Percentiles rank a stretch among this genome's conserved stretches.
These are phyloP conservation scores for Paragorgia papillata DNA, from an alignment of 92 coral and sea anemone species.

Conservation along the genomic window DNA sequence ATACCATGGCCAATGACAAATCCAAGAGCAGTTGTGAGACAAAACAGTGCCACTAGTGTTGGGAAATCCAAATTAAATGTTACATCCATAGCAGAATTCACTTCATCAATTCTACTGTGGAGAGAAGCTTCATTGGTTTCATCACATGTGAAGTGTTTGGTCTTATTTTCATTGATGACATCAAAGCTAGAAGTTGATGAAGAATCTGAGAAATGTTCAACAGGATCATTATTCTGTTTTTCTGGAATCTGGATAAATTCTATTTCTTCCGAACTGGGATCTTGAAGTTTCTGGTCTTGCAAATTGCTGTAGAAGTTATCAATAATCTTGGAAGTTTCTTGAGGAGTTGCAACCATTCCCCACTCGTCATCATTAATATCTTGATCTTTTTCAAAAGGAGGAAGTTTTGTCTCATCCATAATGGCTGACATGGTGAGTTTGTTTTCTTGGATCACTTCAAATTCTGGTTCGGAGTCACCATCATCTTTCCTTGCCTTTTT, in stretches of 20 bases:
- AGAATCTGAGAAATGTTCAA: conserved; percentile 1
- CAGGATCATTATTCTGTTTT: not conserved
- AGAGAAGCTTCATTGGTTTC: not conserved
- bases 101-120: not conserved
- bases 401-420: conserved; percentile 4
- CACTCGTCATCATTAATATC: not conserved
- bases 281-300: conserved; percentile 16
- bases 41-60: conserved; percentile 80
- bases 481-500: not conserved
- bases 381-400: conserved; percentile 9
- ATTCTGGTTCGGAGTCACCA: conserved; percentile 7
- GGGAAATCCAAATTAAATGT: conserved; percentile 71
- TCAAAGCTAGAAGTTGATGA: conserved; percentile 35
- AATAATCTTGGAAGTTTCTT: not conserved
- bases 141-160: not conserved
- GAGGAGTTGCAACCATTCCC: conserved; percentile 13
- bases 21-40: conserved; percentile 91
- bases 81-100: not conserved
- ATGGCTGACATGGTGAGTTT: conserved; percentile 36
- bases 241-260: conserved; percentile 32
- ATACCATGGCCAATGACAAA: conserved; percentile 97
- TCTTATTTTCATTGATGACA: conserved; percentile 29
- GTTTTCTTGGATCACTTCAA: conserved; percentile 13
- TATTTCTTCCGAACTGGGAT: not conserved
- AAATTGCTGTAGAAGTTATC: not conserved